phyloP scores from a whole-genome alignment of 1,140 invertebrate species.

The Lordiphosa clarofinis region DNA sequence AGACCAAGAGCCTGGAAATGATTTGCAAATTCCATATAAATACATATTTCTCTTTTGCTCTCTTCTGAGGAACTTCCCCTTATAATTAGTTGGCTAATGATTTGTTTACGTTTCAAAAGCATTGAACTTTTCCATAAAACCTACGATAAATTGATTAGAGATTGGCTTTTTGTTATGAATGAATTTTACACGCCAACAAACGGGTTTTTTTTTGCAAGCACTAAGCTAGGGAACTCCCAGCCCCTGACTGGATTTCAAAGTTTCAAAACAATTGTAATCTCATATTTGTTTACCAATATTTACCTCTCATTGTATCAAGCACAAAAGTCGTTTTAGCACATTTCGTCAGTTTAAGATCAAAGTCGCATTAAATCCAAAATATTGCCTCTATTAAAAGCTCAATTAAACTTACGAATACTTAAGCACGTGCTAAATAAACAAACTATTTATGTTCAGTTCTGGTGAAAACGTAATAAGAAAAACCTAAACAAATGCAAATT shows the following conservation, averaged over 20 bases:
- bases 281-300: too few species aligned
- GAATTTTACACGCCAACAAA: slow-evolving; percentile 16
- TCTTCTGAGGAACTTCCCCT: too few species aligned
- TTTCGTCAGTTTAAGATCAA: not conserved
- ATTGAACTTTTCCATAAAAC: slow-evolving; percentile 26
- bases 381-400: too few species aligned
- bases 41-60: too few species aligned
- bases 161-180: slow-evolving; percentile 19
- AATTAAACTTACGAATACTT: slow-evolving; percentile 13
- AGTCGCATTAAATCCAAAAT: too few species aligned
- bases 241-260: too few species aligned
- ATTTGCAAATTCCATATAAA: too few species aligned
- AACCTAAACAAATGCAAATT: not conserved
- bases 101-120: slow-evolving; percentile 17
- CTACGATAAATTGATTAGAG: slow-evolving; percentile 12
- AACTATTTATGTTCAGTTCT: slow-evolving; percentile 7
- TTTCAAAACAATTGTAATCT: too few species aligned
- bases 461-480: slow-evolving; percentile 12
- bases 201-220: slow-evolving; percentile 33
- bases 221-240: slow-evolving; percentile 8
- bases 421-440: slow-evolving; percentile 10
- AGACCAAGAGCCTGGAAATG: too few species aligned
- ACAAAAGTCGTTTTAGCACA: slow-evolving; percentile 11
- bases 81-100: too few species aligned
- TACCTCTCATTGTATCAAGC: slow-evolving; percentile 7